Evolutionary conservation across 2,113 vertebrate species (phyloP).

Genomic region (Marcusenius ussheri): DNA sequence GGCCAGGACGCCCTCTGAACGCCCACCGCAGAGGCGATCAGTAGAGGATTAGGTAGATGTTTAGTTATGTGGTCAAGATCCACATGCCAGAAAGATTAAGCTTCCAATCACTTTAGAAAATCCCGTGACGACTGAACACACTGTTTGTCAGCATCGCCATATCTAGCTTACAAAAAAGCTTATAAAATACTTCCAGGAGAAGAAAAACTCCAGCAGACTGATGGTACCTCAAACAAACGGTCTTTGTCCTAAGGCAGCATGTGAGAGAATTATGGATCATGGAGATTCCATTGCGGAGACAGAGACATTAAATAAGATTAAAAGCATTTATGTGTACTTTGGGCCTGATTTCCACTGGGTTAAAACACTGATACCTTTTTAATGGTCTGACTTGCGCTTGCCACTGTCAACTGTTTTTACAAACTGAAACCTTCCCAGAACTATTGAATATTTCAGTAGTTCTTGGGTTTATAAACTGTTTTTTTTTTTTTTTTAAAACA

Average conservation of each 20-base stretch:
- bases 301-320: not conserved
- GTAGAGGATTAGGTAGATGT: not conserved
- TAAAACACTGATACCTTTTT: not conserved
- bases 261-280: not conserved
- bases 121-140: not conserved
- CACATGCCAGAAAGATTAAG: not conserved
- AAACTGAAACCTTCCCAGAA: not conserved
- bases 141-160: not conserved
- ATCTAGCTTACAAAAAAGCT: not conserved
- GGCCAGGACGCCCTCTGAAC: slow-evolving; percentile 1
- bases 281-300: slow-evolving; percentile 25
- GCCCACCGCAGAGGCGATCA: not conserved
- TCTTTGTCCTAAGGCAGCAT: slow-evolving; percentile 12
- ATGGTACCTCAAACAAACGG: not conserved
- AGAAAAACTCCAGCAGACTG: not conserved
- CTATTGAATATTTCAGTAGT: not conserved
- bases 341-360: not conserved
- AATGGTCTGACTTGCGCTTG: not conserved
- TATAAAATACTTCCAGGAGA: not conserved
- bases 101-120: not conserved
- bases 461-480: not conserved
- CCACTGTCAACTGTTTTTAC: not conserved
- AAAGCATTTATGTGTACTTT: not conserved
- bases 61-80: not conserved
- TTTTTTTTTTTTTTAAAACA: not conserved